Evolutionary conservation across 1,140 invertebrate species (phyloP).

Genomic region (Conopomorpha cramerella): DNA sequence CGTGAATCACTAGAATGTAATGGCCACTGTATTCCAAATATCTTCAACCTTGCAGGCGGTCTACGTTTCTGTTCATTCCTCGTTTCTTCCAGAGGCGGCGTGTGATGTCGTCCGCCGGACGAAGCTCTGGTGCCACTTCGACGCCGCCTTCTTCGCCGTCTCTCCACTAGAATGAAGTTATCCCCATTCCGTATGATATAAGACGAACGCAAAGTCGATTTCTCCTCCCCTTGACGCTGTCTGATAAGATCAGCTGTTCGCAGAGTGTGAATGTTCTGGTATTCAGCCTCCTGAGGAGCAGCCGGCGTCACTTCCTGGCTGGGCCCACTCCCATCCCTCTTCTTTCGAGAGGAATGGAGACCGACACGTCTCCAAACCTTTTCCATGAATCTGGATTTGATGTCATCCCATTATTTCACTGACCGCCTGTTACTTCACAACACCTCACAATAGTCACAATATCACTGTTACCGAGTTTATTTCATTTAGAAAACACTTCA

Average conservation of each 20-base stretch:
- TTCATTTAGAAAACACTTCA: background rate
- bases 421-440: background rate
- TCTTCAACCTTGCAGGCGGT: conserved; percentile 48
- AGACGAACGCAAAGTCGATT: conserved; percentile 49
- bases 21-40: conserved; percentile 60
- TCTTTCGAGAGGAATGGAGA: conserved; percentile 59
- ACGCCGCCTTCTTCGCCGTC: conserved; percentile 40
- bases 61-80: conserved; percentile 44
- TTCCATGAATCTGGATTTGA: conserved; percentile 56
- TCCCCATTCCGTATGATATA: conserved; percentile 58
- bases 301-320: conserved; percentile 37
- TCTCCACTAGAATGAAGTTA: conserved; percentile 55
- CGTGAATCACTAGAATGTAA: conserved; percentile 53
- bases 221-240: conserved; percentile 44
- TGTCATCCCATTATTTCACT: conserved; percentile 49
- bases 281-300: conserved; percentile 39
- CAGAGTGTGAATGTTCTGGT: conserved; percentile 52
- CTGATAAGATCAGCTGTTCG: conserved; percentile 52
- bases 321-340: conserved; percentile 55
- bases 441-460: background rate
- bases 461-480: background rate
- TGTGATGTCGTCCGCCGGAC: conserved; percentile 42
- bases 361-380: conserved; percentile 60
- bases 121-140: conserved; percentile 49
- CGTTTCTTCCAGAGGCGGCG: conserved; percentile 35